phyloP scores from a whole-genome alignment of 2,797 vertebrate genomes.

The Poecilia wingei region DNA sequence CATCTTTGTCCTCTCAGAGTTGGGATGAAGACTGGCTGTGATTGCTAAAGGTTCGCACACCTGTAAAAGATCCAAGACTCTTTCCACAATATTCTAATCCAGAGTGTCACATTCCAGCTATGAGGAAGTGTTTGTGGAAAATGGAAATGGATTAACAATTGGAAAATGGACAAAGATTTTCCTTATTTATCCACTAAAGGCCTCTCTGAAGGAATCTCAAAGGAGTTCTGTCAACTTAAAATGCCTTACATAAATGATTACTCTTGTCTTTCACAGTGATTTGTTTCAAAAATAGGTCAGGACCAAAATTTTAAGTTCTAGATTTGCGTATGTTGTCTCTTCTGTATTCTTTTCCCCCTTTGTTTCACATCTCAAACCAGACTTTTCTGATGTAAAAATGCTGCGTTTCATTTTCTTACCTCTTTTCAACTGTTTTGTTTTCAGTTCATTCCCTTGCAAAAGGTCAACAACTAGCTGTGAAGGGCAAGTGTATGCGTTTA shows the following conservation, averaged over 20 bases:
- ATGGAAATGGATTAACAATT: slow-evolving; percentile 50
- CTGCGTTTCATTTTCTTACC: slow-evolving; percentile 28
- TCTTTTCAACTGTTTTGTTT: slow-evolving; percentile 40
- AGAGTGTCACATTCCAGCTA: slow-evolving; percentile 65
- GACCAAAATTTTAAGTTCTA: slow-evolving; percentile 79
- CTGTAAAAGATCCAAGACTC: slow-evolving; percentile 78
- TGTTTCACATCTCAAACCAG: slow-evolving; percentile 34
- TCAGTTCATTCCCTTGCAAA: slow-evolving; percentile 60
- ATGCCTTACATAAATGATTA: slow-evolving; percentile 96
- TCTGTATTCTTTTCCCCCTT: neutral
- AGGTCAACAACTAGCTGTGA: slow-evolving; percentile 81
- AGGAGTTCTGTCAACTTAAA: slow-evolving; percentile 92
- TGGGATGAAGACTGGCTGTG: slow-evolving; percentile 78
- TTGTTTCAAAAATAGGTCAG: slow-evolving; percentile 78
- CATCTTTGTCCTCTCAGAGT: slow-evolving; percentile 76
- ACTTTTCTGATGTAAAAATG: slow-evolving; percentile 30
- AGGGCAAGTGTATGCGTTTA: slow-evolving; percentile 88
- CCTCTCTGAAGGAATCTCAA: slow-evolving; percentile 86
- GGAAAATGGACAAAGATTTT: slow-evolving; percentile 86
- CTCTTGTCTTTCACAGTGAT: slow-evolving; percentile 90
- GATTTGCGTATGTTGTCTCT: slow-evolving; percentile 62
- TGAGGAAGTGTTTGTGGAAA: slow-evolving; percentile 69
- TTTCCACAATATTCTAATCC: slow-evolving; percentile 77
- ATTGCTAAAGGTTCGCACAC: slow-evolving; percentile 73
- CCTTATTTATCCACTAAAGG: slow-evolving; percentile 82